These are phyloP conservation scores for Seira sanloemensis DNA, from an alignment of 2,888 invertebrate genomes.

Conservation along the genomic window DNA sequence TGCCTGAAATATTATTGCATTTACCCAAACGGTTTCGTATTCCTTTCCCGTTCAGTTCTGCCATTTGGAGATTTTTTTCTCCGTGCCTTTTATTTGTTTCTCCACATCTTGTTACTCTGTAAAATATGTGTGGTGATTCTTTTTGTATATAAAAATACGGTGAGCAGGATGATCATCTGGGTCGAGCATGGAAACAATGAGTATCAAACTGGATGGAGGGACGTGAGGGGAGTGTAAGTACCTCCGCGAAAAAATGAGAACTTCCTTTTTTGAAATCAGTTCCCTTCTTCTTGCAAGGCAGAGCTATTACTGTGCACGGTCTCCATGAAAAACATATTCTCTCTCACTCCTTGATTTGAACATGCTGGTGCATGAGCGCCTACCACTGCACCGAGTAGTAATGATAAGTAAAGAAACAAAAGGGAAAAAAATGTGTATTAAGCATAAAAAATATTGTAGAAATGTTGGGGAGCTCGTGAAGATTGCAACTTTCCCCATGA, in stretches of 20 bases:
- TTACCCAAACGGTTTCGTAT: neutral
- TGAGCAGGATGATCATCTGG: constrained; percentile 2
- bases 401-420: constrained; percentile 27
- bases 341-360: neutral
- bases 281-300: neutral
- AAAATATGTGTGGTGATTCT: constrained; percentile 3
- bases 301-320: neutral
- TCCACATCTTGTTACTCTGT: neutral
- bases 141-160: neutral
- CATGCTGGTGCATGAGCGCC: neutral
- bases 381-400: constrained; percentile 12
- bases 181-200: constrained; percentile 7
- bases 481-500: constrained; percentile 51
- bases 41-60: neutral
- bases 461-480: constrained; percentile 37
- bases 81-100: too few species aligned
- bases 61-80: neutral
- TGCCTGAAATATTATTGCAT: neutral
- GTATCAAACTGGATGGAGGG: constrained; percentile 2
- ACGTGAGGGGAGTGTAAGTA: constrained; percentile 13
- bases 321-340: neutral
- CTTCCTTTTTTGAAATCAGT: constrained; percentile 11
- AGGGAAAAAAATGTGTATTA: constrained; percentile 23
- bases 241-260: neutral
- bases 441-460: constrained; percentile 29